These are phyloP conservation scores for Lates japonicus DNA, from an alignment of 2,797 vertebrate genomes.

Conservation along the genomic window DNA sequence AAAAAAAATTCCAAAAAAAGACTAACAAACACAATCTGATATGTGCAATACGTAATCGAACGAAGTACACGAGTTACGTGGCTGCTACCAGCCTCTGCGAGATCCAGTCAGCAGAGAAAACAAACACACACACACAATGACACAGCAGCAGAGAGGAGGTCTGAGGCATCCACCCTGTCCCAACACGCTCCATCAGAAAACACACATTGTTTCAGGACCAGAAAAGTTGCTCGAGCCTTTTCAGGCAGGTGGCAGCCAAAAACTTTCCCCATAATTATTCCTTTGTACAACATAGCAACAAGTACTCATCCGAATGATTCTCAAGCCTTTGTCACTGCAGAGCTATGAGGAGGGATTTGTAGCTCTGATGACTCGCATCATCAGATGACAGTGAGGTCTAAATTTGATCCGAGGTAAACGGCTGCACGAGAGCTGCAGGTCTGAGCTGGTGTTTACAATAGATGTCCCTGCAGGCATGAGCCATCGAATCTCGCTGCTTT, in stretches of 20 bases:
- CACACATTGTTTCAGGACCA: slow-evolving; percentile 66
- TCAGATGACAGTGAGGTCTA: slow-evolving; percentile 36
- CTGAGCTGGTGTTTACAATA: not conserved
- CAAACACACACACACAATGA: slow-evolving; percentile 44
- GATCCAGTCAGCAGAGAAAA: slow-evolving; percentile 11
- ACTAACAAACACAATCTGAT: too few relatives aligned
- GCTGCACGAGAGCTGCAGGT: slow-evolving; percentile 16
- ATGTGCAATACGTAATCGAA: too few relatives aligned
- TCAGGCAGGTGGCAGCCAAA: slow-evolving; percentile 54
- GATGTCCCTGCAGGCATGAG: slow-evolving; percentile 12
- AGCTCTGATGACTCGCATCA: slow-evolving; percentile 37
- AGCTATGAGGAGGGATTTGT: slow-evolving; percentile 46
- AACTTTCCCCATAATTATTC: slow-evolving; percentile 54
- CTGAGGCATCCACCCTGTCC: slow-evolving; percentile 71
- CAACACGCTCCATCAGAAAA: slow-evolving; percentile 74
- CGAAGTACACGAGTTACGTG: too few relatives aligned
- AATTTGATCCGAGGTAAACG: slow-evolving; percentile 52
- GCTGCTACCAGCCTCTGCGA: too few relatives aligned
- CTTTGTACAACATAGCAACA: slow-evolving; percentile 29
- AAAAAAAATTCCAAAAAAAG: too few relatives aligned
- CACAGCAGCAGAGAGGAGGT: slow-evolving; percentile 57
- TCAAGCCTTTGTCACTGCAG: slow-evolving; percentile 41
- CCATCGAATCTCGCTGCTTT: slow-evolving; percentile 34
- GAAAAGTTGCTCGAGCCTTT: slow-evolving; percentile 52
- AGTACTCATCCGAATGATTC: slow-evolving; percentile 20